Base-by-base conservation (phyloP, 2,113 vertebrate species). In the Trachemys scripta region DNA sequence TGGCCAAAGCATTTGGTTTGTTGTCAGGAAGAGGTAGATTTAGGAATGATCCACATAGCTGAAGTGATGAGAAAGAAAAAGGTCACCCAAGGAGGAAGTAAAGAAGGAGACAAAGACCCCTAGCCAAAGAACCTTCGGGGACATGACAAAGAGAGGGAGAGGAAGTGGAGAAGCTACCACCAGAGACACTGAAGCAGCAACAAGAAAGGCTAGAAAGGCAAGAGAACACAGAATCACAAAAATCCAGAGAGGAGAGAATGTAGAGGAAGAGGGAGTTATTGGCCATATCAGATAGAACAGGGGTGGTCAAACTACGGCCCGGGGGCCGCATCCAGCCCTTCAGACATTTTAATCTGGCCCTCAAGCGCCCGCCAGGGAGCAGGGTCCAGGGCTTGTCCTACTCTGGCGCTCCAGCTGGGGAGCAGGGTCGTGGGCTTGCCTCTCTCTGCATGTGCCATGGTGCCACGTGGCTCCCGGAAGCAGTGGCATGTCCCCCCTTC, bases 31-130 rank as follows among this genome's bases (percentile, higher is more conserved):
- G n/a, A 89, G 20, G 3, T 22, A 93, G n/a, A n/a, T 83, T 24
- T 13, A 93, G 11, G 42, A 96, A 83, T 14, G 17, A 80, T 29
- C 86, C 90, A 42, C 42, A 92, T 25, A 90, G 20, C 19, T 50
- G 65, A 91, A 90, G 75, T 24, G 81, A 50, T 0, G 0, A 87
- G 87, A 85, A n/a, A 90, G 27, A 82, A 89, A 49, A 93, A 53
- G 88, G 56, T 25, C 72, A 88, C 1, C 29, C 17, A 45, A 92
- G 51, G n/a, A 72, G 22, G n/a, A 72, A 72, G 62, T 69, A 72
- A 72, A 72, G 65, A 9, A 95, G 49, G 20, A 69, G 10, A 24
- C 13, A 1, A 88, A 22, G 38, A 42, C 17, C 56, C 10, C 56
- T 57, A 57, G 10, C 10, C 25, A 57, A 57, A 96, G 78, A 90